Evolutionary conservation across 2,113 vertebrate species (phyloP).

Genomic region (Anhinga rufa): DNA sequence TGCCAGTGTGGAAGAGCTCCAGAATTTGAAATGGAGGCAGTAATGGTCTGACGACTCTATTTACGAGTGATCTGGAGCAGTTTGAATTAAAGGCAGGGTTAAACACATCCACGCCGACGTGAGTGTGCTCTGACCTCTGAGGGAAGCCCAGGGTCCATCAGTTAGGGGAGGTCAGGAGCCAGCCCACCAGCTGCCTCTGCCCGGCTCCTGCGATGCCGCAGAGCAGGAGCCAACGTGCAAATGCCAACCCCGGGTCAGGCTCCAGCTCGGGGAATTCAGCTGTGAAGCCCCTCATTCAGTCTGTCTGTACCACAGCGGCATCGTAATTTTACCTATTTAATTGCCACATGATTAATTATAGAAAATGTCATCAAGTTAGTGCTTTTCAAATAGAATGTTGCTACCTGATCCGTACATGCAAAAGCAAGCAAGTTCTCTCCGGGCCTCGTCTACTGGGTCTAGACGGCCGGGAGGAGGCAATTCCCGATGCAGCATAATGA

Average conservation of each 20-base stretch:
- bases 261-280: neutral
- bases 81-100: neutral
- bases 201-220: rapidly evolving
- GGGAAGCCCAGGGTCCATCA: neutral
- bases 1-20: neutral
- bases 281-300: neutral
- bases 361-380: neutral
- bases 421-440: neutral
- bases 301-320: neutral
- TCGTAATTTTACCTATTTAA: neutral
- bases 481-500: neutral
- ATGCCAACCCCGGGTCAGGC: neutral
- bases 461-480: neutral
- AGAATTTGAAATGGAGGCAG: neutral
- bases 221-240: rapidly evolving
- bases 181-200: neutral
- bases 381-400: neutral
- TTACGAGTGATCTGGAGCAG: neutral
- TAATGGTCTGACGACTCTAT: neutral
- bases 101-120: neutral
- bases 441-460: neutral
- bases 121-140: neutral
- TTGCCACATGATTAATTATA: neutral
- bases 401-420: neutral
- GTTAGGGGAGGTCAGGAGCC: neutral